Conservation (phyloP, 2,888 invertebrate genomes). For the Aspidiotus destructor region DNA sequence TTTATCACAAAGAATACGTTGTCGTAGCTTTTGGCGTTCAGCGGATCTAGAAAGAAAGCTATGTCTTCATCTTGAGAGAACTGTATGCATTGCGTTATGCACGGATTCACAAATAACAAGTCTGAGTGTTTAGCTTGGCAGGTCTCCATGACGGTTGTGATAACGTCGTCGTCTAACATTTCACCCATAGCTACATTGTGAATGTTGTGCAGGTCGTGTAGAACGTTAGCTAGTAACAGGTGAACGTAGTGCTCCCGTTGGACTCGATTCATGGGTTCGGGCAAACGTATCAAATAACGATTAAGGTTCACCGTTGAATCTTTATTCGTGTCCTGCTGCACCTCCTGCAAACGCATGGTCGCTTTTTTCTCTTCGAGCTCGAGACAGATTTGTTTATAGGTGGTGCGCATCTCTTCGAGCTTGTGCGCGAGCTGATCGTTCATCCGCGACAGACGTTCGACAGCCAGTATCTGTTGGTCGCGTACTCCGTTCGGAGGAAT, state of each 20-base stretch:
- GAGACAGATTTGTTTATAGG: slow-evolving; percentile 25
- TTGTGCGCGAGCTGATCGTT: slow-evolving; percentile 15
- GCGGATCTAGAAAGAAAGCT: slow-evolving; percentile 19
- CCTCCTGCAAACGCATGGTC: slow-evolving; percentile 18
- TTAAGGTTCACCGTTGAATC: slow-evolving; percentile 14
- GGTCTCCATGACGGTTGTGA: slow-evolving; percentile 26
- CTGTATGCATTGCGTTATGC: slow-evolving; percentile 28
- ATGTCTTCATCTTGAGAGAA: slow-evolving; percentile 22
- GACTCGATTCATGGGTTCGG: slow-evolving; percentile 14
- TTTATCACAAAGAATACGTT: slow-evolving; percentile 27
- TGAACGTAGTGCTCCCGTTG: slow-evolving; percentile 24
- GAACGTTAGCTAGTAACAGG: slow-evolving; percentile 16
- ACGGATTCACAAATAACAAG: slow-evolving; percentile 27
- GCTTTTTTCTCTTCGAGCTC: slow-evolving; percentile 23
- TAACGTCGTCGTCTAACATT: slow-evolving; percentile 25
- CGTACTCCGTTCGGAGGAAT: slow-evolving; percentile 11
- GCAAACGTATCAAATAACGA: slow-evolving; percentile 15
- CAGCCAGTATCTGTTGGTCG: slow-evolving; percentile 22
- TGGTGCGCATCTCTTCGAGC: slow-evolving; percentile 16
- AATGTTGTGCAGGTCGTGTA: slow-evolving; percentile 26
- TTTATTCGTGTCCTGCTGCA: slow-evolving; percentile 16
- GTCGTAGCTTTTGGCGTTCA: slow-evolving; percentile 27
- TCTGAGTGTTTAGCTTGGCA: slow-evolving; percentile 24
- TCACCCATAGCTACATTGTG: slow-evolving; percentile 30
- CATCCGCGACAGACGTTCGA: slow-evolving; percentile 13